phyloP scores from a whole-genome alignment of 2,113 vertebrate species.

The Aphelocoma coerulescens region DNA sequence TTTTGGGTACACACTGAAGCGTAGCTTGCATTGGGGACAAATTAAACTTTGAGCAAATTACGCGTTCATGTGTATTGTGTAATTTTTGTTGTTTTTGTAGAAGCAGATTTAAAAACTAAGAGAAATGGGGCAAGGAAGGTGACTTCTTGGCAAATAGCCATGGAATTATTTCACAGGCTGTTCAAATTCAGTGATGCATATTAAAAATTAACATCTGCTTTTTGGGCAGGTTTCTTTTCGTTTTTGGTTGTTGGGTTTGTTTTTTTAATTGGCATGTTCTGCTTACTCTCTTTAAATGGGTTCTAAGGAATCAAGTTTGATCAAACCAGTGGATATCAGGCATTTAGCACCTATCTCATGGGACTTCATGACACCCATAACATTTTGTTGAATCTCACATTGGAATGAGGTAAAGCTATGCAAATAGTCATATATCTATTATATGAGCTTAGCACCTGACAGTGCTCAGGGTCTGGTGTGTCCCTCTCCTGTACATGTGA shows the following conservation, averaged over 20 bases:
- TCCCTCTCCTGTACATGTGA: neutral
- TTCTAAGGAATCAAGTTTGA: neutral
- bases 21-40: neutral
- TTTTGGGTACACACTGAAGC: neutral
- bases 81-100: neutral
- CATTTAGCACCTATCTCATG: neutral
- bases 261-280: neutral
- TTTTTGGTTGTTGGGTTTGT: neutral
- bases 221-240: fast-evolving
- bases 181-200: neutral
- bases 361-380: neutral
- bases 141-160: neutral
- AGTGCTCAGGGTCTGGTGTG: neutral
- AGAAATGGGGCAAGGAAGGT: neutral
- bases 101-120: neutral
- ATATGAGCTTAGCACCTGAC: neutral
- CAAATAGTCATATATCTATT: neutral
- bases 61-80: fast-evolving
- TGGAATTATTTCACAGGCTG: neutral
- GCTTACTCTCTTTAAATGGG: neutral
- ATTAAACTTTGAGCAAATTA: neutral
- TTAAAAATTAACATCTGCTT: neutral
- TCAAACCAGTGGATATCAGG: neutral
- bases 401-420: neutral
- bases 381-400: neutral